Evolutionary conservation across 1,140 invertebrate species (phyloP), one percentile per base, ranked within the genome.

Genomic region (Leptinotarsa defecta): DNA sequence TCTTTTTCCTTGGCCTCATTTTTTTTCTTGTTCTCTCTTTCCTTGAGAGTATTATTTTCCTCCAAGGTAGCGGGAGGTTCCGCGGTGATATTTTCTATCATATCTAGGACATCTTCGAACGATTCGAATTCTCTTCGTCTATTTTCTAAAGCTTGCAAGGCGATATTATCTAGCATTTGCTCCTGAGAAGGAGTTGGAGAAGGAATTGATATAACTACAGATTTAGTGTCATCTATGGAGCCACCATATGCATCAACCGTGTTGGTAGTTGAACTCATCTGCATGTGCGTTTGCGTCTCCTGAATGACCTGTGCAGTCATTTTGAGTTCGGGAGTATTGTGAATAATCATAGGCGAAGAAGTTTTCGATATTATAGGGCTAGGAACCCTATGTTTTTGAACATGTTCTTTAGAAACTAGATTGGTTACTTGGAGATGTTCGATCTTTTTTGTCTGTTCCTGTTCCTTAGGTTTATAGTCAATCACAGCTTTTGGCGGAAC

Each of bases 71-170:
- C 63, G 64, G 81, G 76, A 17, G 83, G 79, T 68, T 89, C 88
- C 57, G 87, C 87, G 13, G 86, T 89, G 57, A 91, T 92, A 77
- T 91, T 91, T 63, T 92, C 90, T 15, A 92, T 84, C 86, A 92
- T 91, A 78, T 91, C 89, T 2, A 92, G 82, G 83, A 92, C 91
- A 79, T 92, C 91, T 79, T 92, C 91, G 43, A 91, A 89, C 3
- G 89, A 88, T 77, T 92, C 91, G 48, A 89, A 89, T 73, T 88
- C 88, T 76, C 88, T 87, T 20, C 87, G 83, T 78, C 88, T 86
- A 6, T 86, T 85, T 78, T 88, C 83, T 62, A 86, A 86, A 63
- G 88, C 88, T 80, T 89, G 87, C 84, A 89, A 85, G 0, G 89
- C 89, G 22, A 90, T 89, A 78, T 89, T 88, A 80, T 90, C 89